Conservation (phyloP, 2,888 invertebrate genomes). For the Polylopha cassiicola region DNA sequence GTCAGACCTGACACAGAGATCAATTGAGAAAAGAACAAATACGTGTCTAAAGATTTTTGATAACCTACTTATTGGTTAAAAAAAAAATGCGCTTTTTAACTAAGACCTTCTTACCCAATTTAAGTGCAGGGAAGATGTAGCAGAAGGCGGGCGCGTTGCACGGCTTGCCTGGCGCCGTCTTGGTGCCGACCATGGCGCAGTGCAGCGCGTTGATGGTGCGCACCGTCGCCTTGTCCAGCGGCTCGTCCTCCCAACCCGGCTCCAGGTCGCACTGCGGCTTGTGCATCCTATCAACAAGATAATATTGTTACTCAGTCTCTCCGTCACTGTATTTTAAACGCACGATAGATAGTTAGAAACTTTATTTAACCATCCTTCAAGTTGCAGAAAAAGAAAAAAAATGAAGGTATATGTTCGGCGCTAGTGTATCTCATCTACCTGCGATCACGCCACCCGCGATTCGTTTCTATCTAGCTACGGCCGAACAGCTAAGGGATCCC, state of each 20-base stretch:
- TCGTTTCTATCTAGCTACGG: too few relatives aligned
- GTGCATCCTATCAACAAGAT: slow-evolving; percentile 72
- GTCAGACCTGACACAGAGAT: too few relatives aligned
- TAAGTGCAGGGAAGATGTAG: slow-evolving; percentile 88
- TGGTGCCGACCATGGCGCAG: slow-evolving; percentile 58
- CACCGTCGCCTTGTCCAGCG: slow-evolving; percentile 78
- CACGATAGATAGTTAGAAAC: too few relatives aligned
- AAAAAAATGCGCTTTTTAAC: neutral
- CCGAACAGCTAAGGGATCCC: too few relatives aligned
- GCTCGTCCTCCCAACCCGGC: slow-evolving; percentile 85
- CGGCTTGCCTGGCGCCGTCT: slow-evolving; percentile 22
- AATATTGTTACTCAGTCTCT: too few relatives aligned
- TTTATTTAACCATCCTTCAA: too few relatives aligned
- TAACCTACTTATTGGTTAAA: too few relatives aligned
- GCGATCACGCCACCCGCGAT: too few relatives aligned
- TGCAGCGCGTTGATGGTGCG: slow-evolving; percentile 80
- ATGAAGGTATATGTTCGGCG: neutral
- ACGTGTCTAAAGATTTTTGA: too few relatives aligned
- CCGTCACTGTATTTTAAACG: too few relatives aligned
- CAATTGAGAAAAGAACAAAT: too few relatives aligned
- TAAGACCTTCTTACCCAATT: slow-evolving; percentile 64
- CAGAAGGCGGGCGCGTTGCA: slow-evolving; percentile 87
- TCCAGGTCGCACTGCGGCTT: slow-evolving; percentile 90
- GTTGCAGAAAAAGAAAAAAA: neutral
- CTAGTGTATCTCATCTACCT: too few relatives aligned